These are phyloP conservation scores for Nothoprocta pentlandii DNA, from an alignment of 2,113 vertebrate species.

Conservation along the genomic window DNA sequence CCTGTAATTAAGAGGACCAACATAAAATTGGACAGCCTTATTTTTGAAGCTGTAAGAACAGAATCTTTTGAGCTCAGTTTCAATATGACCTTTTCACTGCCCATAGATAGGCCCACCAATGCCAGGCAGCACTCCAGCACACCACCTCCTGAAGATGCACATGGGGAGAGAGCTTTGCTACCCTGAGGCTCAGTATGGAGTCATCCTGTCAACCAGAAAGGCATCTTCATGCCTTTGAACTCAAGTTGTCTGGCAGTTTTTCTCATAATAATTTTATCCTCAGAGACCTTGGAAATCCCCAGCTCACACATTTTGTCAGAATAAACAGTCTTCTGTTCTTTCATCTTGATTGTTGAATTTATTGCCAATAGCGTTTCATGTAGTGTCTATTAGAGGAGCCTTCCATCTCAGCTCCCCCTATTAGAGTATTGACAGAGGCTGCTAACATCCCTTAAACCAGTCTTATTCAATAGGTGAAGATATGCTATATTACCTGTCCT, in stretches of 20 bases:
- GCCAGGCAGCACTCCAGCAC: neutral
- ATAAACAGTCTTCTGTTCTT: slow-evolving; percentile 27
- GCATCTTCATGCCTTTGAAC: slow-evolving; percentile 7
- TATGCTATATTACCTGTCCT: neutral
- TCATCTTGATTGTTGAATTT: neutral
- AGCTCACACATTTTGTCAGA: neutral
- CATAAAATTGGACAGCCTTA: neutral
- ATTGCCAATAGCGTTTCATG: neutral
- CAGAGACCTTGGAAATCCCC: slow-evolving; percentile 13
- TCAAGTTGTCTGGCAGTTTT: neutral
- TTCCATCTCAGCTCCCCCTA: neutral
- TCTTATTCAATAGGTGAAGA: neutral
- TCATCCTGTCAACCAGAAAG: neutral
- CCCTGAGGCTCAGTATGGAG: neutral
- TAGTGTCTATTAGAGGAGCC: neutral
- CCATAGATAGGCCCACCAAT: neutral
- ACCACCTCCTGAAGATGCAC: neutral
- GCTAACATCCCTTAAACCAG: neutral
- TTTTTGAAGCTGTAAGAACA: neutral
- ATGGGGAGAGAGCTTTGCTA: neutral
- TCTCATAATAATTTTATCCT: slow-evolving; percentile 2
- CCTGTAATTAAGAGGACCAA: rapidly evolving
- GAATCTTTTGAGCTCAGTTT: neutral
- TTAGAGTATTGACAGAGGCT: neutral
- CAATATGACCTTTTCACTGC: neutral